These are phyloP conservation scores for Etheostoma nigrum DNA, from an alignment of 2,797 vertebrate genomes.

Conservation along the genomic window DNA sequence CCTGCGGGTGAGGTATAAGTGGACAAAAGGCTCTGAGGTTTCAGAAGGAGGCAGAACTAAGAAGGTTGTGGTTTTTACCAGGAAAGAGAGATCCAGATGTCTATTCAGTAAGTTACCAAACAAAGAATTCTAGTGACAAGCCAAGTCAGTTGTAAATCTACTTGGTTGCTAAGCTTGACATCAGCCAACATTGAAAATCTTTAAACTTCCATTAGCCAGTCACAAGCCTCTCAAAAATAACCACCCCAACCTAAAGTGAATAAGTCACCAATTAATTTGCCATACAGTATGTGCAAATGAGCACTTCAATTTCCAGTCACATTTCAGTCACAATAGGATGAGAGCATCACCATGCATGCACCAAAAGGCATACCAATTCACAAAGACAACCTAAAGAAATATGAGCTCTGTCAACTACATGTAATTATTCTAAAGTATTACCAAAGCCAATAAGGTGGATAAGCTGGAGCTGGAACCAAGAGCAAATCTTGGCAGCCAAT, in stretches of 20 bases:
- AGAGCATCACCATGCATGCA: not conserved
- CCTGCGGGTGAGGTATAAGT: constrained; percentile 15
- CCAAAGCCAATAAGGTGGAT: constrained; percentile 45
- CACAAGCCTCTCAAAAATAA: not conserved
- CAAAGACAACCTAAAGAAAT: constrained; percentile 17
- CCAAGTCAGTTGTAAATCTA: not conserved
- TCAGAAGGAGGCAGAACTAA: constrained; percentile 13
- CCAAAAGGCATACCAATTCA: not conserved
- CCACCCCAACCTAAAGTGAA: not conserved
- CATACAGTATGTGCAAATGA: not conserved
- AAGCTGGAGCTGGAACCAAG: constrained; percentile 36
- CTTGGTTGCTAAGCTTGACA: constrained; percentile 3
- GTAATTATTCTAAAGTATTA: constrained; percentile 32
- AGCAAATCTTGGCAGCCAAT: constrained; percentile 49
- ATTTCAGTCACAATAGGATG: not conserved
- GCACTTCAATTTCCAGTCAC: not conserved
- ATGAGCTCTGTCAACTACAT: constrained; percentile 11
- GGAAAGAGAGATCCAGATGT: constrained; percentile 21
- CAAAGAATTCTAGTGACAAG: not conserved
- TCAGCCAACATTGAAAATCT: not conserved
- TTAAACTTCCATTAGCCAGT: not conserved
- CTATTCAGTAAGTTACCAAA: not conserved
- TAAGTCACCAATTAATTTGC: not conserved
- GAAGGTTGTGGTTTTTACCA: constrained; percentile 15
- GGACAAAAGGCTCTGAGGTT: constrained; percentile 10